Conservation (phyloP, 2,888 invertebrate species). For the Sarcophaga carnaria region DNA sequence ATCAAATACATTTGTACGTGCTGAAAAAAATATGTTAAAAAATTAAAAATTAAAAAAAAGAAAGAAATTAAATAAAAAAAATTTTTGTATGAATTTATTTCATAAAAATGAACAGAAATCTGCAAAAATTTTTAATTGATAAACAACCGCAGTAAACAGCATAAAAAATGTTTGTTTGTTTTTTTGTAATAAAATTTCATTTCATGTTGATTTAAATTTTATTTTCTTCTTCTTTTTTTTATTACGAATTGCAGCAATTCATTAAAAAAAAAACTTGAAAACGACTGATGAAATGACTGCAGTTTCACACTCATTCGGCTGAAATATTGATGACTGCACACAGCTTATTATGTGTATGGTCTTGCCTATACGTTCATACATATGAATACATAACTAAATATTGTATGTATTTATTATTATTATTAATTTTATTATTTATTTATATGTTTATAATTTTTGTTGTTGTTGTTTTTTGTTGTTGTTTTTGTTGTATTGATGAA, state of each 20-base stretch:
- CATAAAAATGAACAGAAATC: slow-evolving; percentile 29
- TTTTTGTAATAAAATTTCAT: slow-evolving; percentile 1
- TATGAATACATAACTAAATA: slow-evolving; percentile 40
- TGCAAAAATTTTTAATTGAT: slow-evolving; percentile 54
- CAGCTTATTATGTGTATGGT: too few species aligned
- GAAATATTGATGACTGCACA: neutral
- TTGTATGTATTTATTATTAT: neutral
- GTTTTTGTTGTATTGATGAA: neutral
- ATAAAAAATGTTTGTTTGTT: neutral
- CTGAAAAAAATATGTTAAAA: too few species aligned
- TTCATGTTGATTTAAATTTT: neutral
- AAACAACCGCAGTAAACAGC: slow-evolving; percentile 41
- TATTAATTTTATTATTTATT: slow-evolving; percentile 33
- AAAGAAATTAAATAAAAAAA: too few species aligned
- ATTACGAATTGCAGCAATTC: too few species aligned
- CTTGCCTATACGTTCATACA: neutral
- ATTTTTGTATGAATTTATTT: too few species aligned
- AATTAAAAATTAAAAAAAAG: too few species aligned
- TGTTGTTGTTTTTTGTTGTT: neutral
- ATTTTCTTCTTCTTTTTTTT: too few species aligned
- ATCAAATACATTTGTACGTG: too few species aligned
- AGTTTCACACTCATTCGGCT: slow-evolving; percentile 7
- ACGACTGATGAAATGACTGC: slow-evolving; percentile 7
- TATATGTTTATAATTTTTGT: neutral
- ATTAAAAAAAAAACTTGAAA: neutral